Base-by-base conservation (phyloP, 2,797 vertebrate genomes). In the Etheostoma nigrum region DNA sequence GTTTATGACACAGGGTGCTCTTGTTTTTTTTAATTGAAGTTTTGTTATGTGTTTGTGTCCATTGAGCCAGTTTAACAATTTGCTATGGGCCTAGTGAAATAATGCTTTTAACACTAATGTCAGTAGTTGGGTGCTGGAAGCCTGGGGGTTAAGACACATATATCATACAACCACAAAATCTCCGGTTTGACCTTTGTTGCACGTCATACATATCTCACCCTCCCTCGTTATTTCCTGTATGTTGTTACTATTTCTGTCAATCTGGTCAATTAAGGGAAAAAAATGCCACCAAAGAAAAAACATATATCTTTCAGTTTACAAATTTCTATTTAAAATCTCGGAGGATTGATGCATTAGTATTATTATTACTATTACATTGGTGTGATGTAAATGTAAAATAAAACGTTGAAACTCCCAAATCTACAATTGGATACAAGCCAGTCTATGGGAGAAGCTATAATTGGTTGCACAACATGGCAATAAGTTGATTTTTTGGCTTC, bases 21-120 rank as follows among this genome's bases (percentile, higher is more conserved):
- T 64, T 51, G 52, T 81, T 73, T 87, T 81, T 73, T 87, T 86
- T 81, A 62, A 62, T 33, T 78, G 66, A 60, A 54, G 73, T 82
- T 82, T 36, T 36, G 36, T 36, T 10, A 36, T 36, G 36, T 7
- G 36, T 36, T 36, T 36, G 9, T 40, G 36, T 40, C 36, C 36
- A 40, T 40, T 40, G 10, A 60, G 19, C 4, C 19, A 44, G 14
- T 66, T 74, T 16, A 58, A 40, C 8, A 5, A 23, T 59, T 40
- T 60, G 58, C 30, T 21, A 25, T 40, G 36, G 36, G 36, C 36
- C 36, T 60, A 45, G 7, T 52, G 6, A n/a, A 33, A 42, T 27
- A 4, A 11, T 75, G 0, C 16, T 59, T 52, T 45, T 2, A 44
- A 47, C 21, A 36, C 15, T 67, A 15, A 47, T 60, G 30, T 63